Evolutionary conservation across 2,888 invertebrate species (phyloP), one percentile per base, ranked within the genome.

Genomic region (Synergus japonicus): DNA sequence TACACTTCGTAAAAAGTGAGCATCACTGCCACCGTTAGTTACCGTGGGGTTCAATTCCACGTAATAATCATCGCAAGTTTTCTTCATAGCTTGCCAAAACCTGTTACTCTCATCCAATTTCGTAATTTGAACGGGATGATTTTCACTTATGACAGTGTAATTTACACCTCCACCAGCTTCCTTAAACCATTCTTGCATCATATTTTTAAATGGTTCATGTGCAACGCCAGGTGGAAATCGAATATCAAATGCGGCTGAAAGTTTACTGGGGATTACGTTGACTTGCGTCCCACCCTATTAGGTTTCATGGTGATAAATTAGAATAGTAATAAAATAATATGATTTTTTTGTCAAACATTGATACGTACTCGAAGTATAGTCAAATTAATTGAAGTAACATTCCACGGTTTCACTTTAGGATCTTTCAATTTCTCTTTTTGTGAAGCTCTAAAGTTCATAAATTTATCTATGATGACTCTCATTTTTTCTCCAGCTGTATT

Each of bases 231-330:
- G 94, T 0, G 95, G 95, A 44, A 97, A 91, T 69, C 98, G 94
- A 77, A 96, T 93, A 90, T 97, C 97, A 90, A 97, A 96, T 82
- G 95, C 95, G 0, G 95, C 96, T 0, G 94, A 94, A 83, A 98
- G 92, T 87, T 96, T 95, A 67, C 96, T 95, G 1, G 99, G 98
- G 41, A 99, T 95, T 0, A 98, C 98, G 92, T 98, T 98, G 2
- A 95, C 94, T 93, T 98, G 98, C 0, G 98, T 95, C 7, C 98
- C 98, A 81, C 98, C 98, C 94, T 95, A 89, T 37, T 37, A 7
- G 5, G 5, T 37, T 37, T 37, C 5, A 5, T 5, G 5, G 5
- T 37, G 5, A 37, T 37, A 37, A 37, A 37, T 37, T 37, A 37
- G 37, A 37, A 37, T 37, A 37, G 37, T 37, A 37, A 5, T 37